Percentiles rank a stretch among this genome's conserved stretches.
Conservation (phyloP, 2,113 vertebrate species). For the Erythrocercus mccallii region DNA sequence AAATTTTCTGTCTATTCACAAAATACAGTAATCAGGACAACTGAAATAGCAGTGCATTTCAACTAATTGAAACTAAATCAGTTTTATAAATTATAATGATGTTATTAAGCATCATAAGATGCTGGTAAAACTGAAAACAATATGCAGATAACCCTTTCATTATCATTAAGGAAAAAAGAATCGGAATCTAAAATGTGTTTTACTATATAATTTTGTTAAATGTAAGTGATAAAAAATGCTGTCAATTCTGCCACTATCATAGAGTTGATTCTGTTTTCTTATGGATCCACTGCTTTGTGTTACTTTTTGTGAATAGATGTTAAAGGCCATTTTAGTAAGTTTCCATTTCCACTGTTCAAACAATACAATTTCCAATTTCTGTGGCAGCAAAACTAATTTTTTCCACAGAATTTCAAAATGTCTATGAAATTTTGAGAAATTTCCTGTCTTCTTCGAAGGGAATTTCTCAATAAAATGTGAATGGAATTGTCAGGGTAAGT, state of each 20-base stretch:
- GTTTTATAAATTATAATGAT: not conserved
- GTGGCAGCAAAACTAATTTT: conserved; percentile 5
- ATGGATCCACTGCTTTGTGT: not conserved
- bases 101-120: not conserved
- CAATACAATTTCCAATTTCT: conserved; percentile 38
- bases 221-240: not conserved
- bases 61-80: not conserved
- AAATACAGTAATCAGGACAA: not conserved
- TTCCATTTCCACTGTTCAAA: conserved; percentile 4
- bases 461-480: not conserved
- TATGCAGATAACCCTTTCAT: not conserved
- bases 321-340: not conserved
- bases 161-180: not conserved
- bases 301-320: conserved; percentile 65
- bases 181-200: not conserved
- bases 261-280: not conserved
- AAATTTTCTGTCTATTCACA: conserved; percentile 30
- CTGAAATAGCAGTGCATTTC: not conserved
- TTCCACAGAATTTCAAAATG: not conserved
- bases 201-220: not conserved
- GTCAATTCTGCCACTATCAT: not conserved
- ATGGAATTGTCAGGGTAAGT: not conserved
- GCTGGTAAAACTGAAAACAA: not conserved
- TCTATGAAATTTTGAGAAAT: not conserved
- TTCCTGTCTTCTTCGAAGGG: not conserved